Evolutionary conservation across 2,113 vertebrate species (phyloP), one percentile per base, ranked within the genome.

Genomic region (Picathartes gymnocephalus): DNA sequence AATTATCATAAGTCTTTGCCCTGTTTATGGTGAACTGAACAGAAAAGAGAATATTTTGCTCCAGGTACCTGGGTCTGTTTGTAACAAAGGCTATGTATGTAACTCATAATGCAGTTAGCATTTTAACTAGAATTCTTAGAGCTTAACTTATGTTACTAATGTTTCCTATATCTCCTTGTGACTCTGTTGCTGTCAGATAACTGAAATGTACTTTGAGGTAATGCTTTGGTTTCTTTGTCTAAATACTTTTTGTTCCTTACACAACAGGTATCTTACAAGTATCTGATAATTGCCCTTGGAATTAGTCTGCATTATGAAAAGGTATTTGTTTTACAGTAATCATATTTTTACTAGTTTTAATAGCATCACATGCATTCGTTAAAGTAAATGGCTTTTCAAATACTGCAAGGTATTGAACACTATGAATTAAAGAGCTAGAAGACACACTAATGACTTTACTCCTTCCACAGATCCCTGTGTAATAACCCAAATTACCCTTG

Each of bases 251-350:
- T 56, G 8, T 10, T 37, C 30, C 45, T 91, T 61, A 28, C 48
- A 58, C 96, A 95, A 72, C 96, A 99, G 99, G 97, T 99, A 90
- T 98, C 98, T 42, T 99, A 99, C 95, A 99, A 98, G 88, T 99
- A 99, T 92, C 96, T 99, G 97, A 99, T 99, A 88, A 98, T 99
- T 94, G 99, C 99, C 78, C 98, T 99, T 48, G 99, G 99, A 66
- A 97, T 99, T 77, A 98, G 99, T 94, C 98, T 99, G 66, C 98
- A 99, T 90, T 99, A 98, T 81, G 98, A 99, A 85, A 99, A 99
- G 99, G 99, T 99, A 98, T 90, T 88, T 40, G 72, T 84, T 91
- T 95, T 54, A 72, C 84, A 79, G 7, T 53, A 58, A 50, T 54
- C 11, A 25, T 61, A 8, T 81, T 86, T 74, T 78, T 70, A 62